Conservation (phyloP, 2,113 vertebrate species). For the Dryoscopus gambensis region DNA sequence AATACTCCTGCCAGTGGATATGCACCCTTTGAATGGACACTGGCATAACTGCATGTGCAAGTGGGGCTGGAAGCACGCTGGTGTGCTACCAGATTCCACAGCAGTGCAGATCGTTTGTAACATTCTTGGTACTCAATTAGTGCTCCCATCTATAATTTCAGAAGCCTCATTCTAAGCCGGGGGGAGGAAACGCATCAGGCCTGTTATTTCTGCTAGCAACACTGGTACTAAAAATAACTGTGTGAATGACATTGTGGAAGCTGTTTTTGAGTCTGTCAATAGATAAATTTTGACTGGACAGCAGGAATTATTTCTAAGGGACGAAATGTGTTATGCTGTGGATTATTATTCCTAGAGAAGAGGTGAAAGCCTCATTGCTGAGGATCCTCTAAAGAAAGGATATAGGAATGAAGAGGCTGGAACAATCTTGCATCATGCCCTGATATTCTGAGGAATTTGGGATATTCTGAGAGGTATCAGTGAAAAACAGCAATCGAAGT, state of each 20-base stretch:
- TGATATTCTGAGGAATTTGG: not conserved
- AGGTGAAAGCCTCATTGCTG: not conserved
- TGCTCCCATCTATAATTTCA: constrained; percentile 22
- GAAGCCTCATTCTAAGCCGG: not conserved
- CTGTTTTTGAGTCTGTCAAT: not conserved
- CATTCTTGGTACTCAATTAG: not conserved
- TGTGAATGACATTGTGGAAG: not conserved
- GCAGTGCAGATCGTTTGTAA: not conserved
- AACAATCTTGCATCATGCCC: not conserved
- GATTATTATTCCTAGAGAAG: not conserved
- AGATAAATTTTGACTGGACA: constrained; percentile 8
- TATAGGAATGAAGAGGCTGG: not conserved
- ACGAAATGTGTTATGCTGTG: not conserved
- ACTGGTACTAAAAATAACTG: not conserved
- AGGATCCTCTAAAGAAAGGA: not conserved
- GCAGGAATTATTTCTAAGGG: not conserved
- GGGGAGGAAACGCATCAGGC: not conserved
- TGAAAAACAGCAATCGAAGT: not conserved
- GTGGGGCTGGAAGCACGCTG: not conserved
- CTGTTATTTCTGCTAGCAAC: constrained; percentile 18
- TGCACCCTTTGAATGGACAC: not conserved
- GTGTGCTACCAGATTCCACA: not conserved
- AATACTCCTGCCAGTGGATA: not conserved
- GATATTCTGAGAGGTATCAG: not conserved
- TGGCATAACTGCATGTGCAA: not conserved